Conservation (phyloP, 35 echinoderm and acorn worm genomes). For the Heliocidaris erythrogramma region DNA sequence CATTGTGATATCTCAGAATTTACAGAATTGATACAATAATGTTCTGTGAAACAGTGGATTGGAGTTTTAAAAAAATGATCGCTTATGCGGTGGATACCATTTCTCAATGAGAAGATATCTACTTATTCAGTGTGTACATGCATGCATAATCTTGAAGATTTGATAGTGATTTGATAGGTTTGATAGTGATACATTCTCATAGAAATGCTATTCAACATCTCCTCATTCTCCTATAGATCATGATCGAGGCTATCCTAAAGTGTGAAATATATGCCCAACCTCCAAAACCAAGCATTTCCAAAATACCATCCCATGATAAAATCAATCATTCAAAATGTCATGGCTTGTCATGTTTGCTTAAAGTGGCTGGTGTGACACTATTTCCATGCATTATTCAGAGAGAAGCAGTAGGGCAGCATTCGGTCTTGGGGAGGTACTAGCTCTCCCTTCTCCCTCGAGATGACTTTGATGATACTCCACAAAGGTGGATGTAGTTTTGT, state of each 20-base stretch:
- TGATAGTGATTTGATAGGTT: no score
- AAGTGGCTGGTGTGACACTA: constrained; percentile 23
- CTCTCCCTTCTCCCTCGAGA: neutral
- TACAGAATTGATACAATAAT: no score
- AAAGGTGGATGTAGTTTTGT: neutral
- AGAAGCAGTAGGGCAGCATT: neutral
- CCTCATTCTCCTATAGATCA: neutral
- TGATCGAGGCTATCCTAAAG: neutral
- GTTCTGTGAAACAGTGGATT: no score
- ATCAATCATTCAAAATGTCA: constrained; percentile 41
- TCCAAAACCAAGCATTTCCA: constrained; percentile 23
- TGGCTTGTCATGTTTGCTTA: neutral
- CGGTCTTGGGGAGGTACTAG: neutral
- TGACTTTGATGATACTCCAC: neutral
- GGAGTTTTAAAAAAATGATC: no score
- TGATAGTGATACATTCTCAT: neutral
- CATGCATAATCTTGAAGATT: no score
- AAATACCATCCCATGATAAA: constrained; percentile 29
- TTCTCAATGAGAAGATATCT: no score
- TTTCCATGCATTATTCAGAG: constrained; percentile 28
- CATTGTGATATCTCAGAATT: no score
- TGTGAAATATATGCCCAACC: neutral
- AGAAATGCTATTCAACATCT: neutral
- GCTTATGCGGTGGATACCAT: no score
- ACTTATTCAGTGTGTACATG: no score